Conservation (phyloP, 2,888 invertebrate species). For the Cerastis leucographa region DNA sequence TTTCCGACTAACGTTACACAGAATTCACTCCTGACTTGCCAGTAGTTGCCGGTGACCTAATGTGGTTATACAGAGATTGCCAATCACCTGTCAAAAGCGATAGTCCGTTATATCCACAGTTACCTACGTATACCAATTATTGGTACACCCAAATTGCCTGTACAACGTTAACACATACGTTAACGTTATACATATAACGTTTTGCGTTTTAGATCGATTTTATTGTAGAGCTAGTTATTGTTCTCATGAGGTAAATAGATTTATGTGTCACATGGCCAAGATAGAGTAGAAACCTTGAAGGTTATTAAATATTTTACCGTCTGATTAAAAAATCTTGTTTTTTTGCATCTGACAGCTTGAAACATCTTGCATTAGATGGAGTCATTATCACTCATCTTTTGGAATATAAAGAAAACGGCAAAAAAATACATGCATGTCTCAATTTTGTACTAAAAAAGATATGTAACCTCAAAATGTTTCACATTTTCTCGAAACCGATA, state of each 20-base stretch:
- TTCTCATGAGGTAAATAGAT: background rate
- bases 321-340: background rate
- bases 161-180: no score
- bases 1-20: background rate
- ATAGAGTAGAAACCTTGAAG: background rate
- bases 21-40: conserved; percentile 7
- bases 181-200: no score
- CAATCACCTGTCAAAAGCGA: conserved; percentile 32
- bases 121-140: conserved; percentile 18
- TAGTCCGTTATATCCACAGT: conserved; percentile 1
- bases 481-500: background rate
- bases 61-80: conserved; percentile 30
- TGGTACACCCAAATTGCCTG: background rate
- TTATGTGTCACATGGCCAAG: background rate
- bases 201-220: background rate
- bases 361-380: background rate
- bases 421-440: background rate
- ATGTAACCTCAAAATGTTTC: background rate
- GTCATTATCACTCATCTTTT: background rate
- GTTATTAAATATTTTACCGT: background rate
- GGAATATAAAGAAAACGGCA: background rate
- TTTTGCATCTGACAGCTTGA: no score
- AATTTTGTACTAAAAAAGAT: background rate
- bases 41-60: conserved; percentile 16
- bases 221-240: background rate